A percentile compares a stretch with the other conserved stretches of the same genome.
phyloP scores from a whole-genome alignment of 2,113 vertebrate genomes.

The Corapipo altera region DNA sequence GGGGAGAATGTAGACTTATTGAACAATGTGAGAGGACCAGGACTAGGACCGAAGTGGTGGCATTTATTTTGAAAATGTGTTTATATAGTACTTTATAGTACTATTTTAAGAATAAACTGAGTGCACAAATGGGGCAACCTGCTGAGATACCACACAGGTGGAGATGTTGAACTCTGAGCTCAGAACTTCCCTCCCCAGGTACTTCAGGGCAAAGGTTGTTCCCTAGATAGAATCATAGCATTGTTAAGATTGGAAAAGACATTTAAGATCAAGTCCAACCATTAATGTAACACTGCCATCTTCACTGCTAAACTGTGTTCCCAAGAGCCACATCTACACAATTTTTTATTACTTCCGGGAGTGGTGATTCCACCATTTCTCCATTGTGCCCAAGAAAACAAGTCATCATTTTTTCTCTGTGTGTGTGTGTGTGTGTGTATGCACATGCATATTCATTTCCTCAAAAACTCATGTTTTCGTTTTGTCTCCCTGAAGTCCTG shows the following conservation, averaged over 20 bases:
- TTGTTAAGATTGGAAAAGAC: not conserved
- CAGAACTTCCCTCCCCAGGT: rapidly evolving
- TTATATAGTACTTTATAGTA: not conserved
- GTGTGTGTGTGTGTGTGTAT: rapidly evolving
- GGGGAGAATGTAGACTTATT: not conserved
- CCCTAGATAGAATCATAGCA: not conserved
- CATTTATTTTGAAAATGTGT: not conserved
- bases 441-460: not conserved
- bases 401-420: rapidly evolving
- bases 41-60: not conserved
- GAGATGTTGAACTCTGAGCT: not conserved
- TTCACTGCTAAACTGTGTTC: not conserved
- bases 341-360: not conserved
- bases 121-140: not conserved
- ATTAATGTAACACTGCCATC: not conserved
- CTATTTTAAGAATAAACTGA: not conserved
- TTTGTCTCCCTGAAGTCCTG: not conserved
- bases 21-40: not conserved
- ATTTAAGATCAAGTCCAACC: not conserved
- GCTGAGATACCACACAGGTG: not conserved
- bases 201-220: not conserved
- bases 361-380: not conserved
- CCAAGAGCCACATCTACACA: not conserved
- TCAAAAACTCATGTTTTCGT: not conserved
- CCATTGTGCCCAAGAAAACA: not conserved